Evolutionary conservation across 1,140 invertebrate species (phyloP), one percentile per base, ranked within the genome.

Genomic region (Cataglyphis hispanica): DNA sequence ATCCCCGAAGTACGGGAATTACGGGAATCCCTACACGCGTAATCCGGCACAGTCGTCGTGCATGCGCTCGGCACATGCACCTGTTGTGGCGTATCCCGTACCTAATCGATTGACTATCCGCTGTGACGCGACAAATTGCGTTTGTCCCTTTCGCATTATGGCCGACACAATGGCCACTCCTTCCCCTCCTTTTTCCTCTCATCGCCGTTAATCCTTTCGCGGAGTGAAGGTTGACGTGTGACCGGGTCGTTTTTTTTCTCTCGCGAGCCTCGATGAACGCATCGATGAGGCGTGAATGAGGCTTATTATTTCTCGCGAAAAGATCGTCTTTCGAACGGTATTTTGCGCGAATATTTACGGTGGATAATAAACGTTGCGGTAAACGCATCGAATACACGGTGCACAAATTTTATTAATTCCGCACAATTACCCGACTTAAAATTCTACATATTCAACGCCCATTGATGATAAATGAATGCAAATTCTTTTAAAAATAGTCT

Each of bases 61-160:
- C 43, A 75, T 78, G 84, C 31, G 58, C 50, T 58, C 43, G 60
- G 60, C 85, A 88, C 78, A 88, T 91, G 89, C 88, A 91, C 90
- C 91, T 92, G 91, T 92, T 92, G 91, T 92, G 89, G 91, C 89
- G n/a, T 84, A 88, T 83, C 87, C 67, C 74, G 86, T 85, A 50
- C 58, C 89, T 93, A 93, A 93, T 93, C 92, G 93, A 92, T 93
- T 88, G 91, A 91, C 90, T 92, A 92, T 93, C 90, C 91, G 89
- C 91, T 89, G 91, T 91, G 91, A 93, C 91, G 89, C 89, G 91
- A 90, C 86, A 93, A 93, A 93, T 93, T 92, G 93, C 89, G 87
- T 92, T 92, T 92, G 91, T 80, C 56, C 58, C 75, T 66, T 60
- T 50, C 37, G 85, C 87, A 89, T 89, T 89, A 87, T 84, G 56